phyloP scores from a whole-genome alignment of 1,140 invertebrate species.

The Spodoptera frugiperda region DNA sequence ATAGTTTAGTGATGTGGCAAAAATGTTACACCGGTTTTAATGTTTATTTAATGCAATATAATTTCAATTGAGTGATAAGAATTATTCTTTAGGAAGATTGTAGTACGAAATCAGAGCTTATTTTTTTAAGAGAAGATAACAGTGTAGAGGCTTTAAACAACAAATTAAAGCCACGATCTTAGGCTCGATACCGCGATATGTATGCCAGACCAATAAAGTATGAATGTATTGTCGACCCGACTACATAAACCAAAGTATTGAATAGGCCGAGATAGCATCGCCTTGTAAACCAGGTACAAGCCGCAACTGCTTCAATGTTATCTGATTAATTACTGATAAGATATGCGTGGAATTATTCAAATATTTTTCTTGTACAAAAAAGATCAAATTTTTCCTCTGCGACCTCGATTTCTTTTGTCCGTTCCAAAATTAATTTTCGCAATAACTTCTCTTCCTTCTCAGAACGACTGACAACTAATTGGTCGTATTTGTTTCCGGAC shows the following conservation, averaged over 20 bases:
- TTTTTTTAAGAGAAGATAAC: too few species aligned
- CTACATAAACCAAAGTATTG: conserved; percentile 29
- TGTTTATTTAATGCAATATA: background rate
- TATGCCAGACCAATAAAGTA: conserved; percentile 14
- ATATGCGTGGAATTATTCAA: conserved; percentile 26
- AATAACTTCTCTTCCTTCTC: background rate
- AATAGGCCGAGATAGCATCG: conserved; percentile 32
- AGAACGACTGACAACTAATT: conserved; percentile 9
- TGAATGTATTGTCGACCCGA: background rate
- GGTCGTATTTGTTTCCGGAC: conserved; percentile 10
- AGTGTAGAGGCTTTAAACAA: background rate
- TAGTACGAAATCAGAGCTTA: too few species aligned
- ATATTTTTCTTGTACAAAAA: background rate
- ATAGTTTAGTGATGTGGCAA: conserved; percentile 15
- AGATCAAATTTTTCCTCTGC: conserved; percentile 18
- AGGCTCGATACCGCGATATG: background rate
- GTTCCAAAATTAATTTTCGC: conserved; percentile 9
- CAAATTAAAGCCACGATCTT: background rate
- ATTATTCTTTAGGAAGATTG: background rate
- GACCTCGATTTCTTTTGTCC: conserved; percentile 11
- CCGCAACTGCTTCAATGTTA: conserved; percentile 26
- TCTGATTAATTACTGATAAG: conserved; percentile 43
- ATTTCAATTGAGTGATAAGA: background rate
- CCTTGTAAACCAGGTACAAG: conserved; percentile 23
- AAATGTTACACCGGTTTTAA: background rate